A percentile compares a stretch with the other conserved stretches of the same genome.
phyloP scores from a whole-genome alignment of 2,113 vertebrate species.

The Silurus meridionalis region DNA sequence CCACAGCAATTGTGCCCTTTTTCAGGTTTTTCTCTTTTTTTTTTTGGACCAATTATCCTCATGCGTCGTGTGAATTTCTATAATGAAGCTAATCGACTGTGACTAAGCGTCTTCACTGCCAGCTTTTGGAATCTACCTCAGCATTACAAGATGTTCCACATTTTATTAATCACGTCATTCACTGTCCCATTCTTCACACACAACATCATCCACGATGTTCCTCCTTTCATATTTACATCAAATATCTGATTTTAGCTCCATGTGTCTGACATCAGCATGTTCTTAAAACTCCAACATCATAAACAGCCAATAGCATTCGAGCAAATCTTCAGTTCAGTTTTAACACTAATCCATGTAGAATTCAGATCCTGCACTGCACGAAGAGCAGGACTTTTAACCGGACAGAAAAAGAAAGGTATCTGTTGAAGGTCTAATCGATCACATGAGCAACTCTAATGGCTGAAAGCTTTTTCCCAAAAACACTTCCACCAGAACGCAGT shows the following conservation, averaged over 20 bases:
- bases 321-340: neutral
- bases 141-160: neutral
- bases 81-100: neutral
- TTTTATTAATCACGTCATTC: neutral
- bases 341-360: neutral
- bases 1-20: neutral
- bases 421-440: neutral
- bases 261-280: neutral
- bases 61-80: neutral
- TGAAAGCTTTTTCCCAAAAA: neutral
- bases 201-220: neutral
- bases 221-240: too few species aligned
- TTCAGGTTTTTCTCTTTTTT: neutral
- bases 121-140: neutral
- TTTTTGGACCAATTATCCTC: neutral
- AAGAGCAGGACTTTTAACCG: too few species aligned
- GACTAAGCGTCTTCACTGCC: neutral
- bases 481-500: neutral
- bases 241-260: too few species aligned
- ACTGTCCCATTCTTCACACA: neutral
- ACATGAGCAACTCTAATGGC: neutral
- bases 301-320: neutral
- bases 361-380: too few species aligned
- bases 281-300: neutral
- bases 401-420: too few species aligned